phyloP scores from a whole-genome alignment of 2,888 invertebrate species.

The Panorpa germanica region DNA sequence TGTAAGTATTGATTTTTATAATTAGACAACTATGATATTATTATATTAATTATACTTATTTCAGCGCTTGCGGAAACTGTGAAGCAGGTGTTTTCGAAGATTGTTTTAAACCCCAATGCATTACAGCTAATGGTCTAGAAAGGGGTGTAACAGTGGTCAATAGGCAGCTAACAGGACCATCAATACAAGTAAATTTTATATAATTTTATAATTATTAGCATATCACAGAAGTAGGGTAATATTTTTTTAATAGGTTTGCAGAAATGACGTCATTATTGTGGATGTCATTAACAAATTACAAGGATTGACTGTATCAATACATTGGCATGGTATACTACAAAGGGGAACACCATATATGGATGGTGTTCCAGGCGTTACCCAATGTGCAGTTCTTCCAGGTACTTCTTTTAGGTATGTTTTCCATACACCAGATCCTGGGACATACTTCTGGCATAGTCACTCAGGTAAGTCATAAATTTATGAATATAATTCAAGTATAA shows the following conservation, averaged over 20 bases:
- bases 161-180: conserved; percentile 5
- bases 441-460: conserved; percentile 56
- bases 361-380: conserved; percentile 55
- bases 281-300: conserved; percentile 52
- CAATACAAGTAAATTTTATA: conserved; percentile 9
- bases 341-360: conserved; percentile 52
- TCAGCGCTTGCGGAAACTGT: conserved; percentile 8
- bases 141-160: conserved; percentile 7
- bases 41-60: conserved; percentile 5
- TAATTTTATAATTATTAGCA: not conserved
- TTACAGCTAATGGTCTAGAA: conserved; percentile 6
- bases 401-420: conserved; percentile 53
- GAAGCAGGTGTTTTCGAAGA: conserved; percentile 4
- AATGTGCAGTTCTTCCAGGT: conserved; percentile 50
- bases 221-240: not conserved
- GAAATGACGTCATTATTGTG: conserved; percentile 52
- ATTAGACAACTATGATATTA: not conserved
- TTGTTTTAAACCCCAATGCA: conserved; percentile 8
- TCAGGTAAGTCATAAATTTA: conserved; percentile 24
- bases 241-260: conserved; percentile 32
- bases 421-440: conserved; percentile 43
- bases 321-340: conserved; percentile 55
- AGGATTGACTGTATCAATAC: conserved; percentile 46
- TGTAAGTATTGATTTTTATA: too few species aligned
- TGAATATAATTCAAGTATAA: not conserved